These are phyloP conservation scores for Sphyrna mokarran DNA, from an alignment of 2,113 vertebrate species.

Conservation along the genomic window DNA sequence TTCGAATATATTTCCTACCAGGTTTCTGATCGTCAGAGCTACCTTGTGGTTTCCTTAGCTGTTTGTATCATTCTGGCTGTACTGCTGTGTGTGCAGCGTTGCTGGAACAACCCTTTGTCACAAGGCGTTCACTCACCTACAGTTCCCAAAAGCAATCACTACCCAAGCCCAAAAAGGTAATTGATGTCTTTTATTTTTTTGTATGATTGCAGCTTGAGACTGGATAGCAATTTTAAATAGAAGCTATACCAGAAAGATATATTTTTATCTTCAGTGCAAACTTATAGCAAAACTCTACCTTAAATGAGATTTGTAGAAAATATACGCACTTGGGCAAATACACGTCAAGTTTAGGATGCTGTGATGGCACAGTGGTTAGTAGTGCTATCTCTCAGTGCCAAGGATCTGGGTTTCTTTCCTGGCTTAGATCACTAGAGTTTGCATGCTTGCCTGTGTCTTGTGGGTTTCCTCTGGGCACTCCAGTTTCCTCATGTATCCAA, in stretches of 20 bases:
- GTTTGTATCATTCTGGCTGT: constrained; percentile 78
- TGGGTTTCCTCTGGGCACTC: no score
- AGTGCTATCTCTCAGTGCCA: no score
- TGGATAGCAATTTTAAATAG: not conserved
- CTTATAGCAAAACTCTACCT: not conserved
- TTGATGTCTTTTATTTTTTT: not conserved
- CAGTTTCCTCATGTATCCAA: no score
- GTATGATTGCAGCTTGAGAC: constrained; percentile 34
- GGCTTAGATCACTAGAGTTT: no score
- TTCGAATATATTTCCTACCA: constrained; percentile 40
- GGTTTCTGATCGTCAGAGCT: constrained; percentile 86
- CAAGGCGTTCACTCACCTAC: constrained; percentile 55
- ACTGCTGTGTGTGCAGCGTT: constrained; percentile 82
- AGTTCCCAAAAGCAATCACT: constrained; percentile 83
- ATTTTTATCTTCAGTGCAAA: constrained; percentile 3
- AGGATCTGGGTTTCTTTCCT: no score
- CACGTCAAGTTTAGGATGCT: not conserved
- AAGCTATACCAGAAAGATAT: not conserved
- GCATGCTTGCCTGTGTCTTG: no score
- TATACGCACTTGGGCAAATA: not conserved
- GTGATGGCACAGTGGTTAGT: no score
- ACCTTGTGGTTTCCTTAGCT: constrained; percentile 79
- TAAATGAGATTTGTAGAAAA: not conserved
- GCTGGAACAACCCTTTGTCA: constrained; percentile 59
- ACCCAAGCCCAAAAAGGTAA: constrained; percentile 92